Base-by-base conservation (phyloP, 1,140 invertebrate genomes). In the Caenorhabditis latens region DNA sequence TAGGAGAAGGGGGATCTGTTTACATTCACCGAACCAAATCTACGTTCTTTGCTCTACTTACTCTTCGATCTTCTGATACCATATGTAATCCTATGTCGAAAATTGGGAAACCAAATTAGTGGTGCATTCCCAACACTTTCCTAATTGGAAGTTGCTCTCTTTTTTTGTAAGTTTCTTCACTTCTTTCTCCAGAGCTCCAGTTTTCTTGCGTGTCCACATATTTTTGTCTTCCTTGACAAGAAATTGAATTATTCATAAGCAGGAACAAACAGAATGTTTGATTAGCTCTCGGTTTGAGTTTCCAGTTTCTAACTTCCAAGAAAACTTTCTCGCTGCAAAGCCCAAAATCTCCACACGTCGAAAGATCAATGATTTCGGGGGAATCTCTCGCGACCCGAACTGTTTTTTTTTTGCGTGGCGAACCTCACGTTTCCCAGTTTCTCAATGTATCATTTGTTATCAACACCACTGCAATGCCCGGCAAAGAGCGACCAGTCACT, bases 171-270 rank as follows among this genome's bases (percentile, higher is more conserved):
- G 24, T 42, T 19, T 48, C 42, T 19, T 71, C 65, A 71, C 65
- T 13, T 4, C 42, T 71, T 2, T 19, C 2, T 0, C 2, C 32
- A 32, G 46, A 3, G 43, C 14, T n/a, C 42, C 40, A 14, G 43
- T 79, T 50, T 79, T n/a, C 43, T 71, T 71, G 7, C 63, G 40
- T 43, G 42, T 43, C 19, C 8, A 8, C 67, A 48, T 71, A 71
- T 79, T 79, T 79, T 24, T 79, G 11, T 50, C 65, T 46, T 46
- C 2, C 24, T 63, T 79, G 46, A 4, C 46, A 19, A 79, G 71
- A 79, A 79, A 79, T 79, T 79, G 46, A 79, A 79, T 79, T 79
- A 79, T 79, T 79, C 71, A 79, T 79, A 46, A 79, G 71, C 19
- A 79, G 32, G 32, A 21, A 67, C 63, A 67, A 67, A 40, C 16